Evolutionary conservation across 2,797 vertebrate genomes (phyloP), one percentile per base, ranked within the genome.

Genomic region (Mus spretus): DNA sequence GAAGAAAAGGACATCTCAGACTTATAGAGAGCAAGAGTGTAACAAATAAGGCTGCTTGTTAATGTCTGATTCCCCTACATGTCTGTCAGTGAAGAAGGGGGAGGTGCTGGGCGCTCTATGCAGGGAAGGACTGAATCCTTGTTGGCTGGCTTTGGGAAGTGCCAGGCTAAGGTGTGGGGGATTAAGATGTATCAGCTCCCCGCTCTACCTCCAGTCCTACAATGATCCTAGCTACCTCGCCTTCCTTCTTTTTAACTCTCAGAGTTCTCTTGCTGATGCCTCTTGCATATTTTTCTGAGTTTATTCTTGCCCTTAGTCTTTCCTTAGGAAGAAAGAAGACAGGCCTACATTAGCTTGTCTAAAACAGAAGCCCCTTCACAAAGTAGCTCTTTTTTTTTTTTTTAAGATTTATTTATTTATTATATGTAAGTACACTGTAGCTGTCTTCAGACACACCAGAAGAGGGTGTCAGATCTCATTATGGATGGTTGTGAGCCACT

Each of bases 241-340:
- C 26, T 17, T 34, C 44, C 55, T 57, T 13, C n/a, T 81, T 59
- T 61, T 44, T 10, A 40, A 1, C 17, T 65, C 61, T 81, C 57
- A 80, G 57, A 40, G 6, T 77, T 75, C 59, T 77, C 77, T 40
- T 90, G 59, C 34, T 44, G 20, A 20, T 59, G 50, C 3, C 14
- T 74, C 34, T 67, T 77, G 17, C 34, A 20, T 85, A 37, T 40
- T 90, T 95, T 90, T 67, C 75, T 92, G 65, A 88, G 40, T 75
- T 90, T 55, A 70, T 89, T 50, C 75, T 61, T 61, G 22, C n/a
- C 44, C 13, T 44, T 37, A 79, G 70, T 72, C 8, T 72, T 22
- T 20, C n/a, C 70, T 72, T 72, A 28, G 37, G 77, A 81, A 17
- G 55, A 78, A 40, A 81, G 57, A 70, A 19, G 63, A 67, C 0